Conservation (phyloP, 2,888 invertebrate species). For the Acronicta leporina region DNA sequence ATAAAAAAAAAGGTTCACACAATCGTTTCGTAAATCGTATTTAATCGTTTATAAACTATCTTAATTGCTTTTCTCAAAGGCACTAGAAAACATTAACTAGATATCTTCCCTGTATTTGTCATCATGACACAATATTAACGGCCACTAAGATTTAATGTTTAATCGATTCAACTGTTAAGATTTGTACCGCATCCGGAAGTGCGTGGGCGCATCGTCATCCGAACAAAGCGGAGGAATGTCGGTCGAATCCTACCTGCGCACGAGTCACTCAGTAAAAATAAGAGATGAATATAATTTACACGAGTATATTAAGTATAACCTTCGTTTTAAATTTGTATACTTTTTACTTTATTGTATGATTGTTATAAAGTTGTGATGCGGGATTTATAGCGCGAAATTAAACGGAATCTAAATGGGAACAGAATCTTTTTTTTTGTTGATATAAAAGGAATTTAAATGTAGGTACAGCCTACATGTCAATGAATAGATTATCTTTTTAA, state of each 20-base stretch:
- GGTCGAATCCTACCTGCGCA: slow-evolving; percentile 75
- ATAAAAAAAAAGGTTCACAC: no score
- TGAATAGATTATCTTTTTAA: slow-evolving; percentile 13
- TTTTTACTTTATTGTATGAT: not conserved
- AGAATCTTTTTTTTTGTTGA: slow-evolving; percentile 12
- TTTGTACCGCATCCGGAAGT: slow-evolving; percentile 80
- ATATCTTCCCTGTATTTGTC: slow-evolving; percentile 39
- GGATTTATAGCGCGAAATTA: slow-evolving; percentile 41
- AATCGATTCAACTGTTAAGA: slow-evolving; percentile 60
- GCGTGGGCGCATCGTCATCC: slow-evolving; percentile 75
- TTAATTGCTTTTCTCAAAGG: slow-evolving; percentile 12
- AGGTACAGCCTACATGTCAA: slow-evolving; percentile 27
- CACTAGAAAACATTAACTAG: slow-evolving; percentile 7
- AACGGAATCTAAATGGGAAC: slow-evolving; percentile 16
- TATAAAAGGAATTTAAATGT: slow-evolving; percentile 44
- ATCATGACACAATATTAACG: slow-evolving; percentile 59
- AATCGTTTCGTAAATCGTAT: not conserved
- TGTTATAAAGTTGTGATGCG: slow-evolving; percentile 16
- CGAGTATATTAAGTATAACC: not conserved
- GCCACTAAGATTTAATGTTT: slow-evolving; percentile 64
- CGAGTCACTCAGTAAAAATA: slow-evolving; percentile 46
- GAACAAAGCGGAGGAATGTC: slow-evolving; percentile 83
- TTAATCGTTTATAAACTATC: slow-evolving; percentile 17
- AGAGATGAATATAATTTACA: slow-evolving; percentile 27
- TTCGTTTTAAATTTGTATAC: slow-evolving; percentile 33